Conservation (phyloP, 2,113 vertebrate genomes). For the Apistogramma diplotaenia region DNA sequence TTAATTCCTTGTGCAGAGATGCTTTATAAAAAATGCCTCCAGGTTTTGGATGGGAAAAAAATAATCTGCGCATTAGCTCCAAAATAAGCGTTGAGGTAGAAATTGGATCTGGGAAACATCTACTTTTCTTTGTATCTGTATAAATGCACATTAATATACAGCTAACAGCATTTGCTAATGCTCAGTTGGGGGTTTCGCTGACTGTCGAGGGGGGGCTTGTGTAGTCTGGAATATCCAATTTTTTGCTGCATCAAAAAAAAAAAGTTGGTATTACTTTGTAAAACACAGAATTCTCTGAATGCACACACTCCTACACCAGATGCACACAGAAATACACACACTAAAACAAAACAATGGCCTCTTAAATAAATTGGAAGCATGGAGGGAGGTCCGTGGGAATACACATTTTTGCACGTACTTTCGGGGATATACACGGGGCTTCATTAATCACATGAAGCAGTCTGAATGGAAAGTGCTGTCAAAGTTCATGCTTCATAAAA, state of each 20-base stretch:
- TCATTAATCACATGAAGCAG: conserved; percentile 44
- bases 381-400: neutral
- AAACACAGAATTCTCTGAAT: neutral
- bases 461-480: conserved; percentile 4
- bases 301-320: neutral
- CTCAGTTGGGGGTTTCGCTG: neutral
- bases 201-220: neutral
- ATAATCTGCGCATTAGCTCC: neutral
- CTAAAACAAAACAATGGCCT: neutral
- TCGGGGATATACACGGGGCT: conserved; percentile 11
- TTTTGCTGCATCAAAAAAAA: neutral
- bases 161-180: neutral
- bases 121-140: neutral
- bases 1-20: neutral
- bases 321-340: neutral
- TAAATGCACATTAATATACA: neutral
- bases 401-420: conserved; percentile 14
- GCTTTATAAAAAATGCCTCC: neutral
- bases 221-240: neutral
- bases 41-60: neutral
- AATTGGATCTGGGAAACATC: neutral
- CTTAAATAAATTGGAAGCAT: neutral
- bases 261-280: neutral
- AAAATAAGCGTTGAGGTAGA: neutral
- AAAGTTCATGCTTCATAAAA: conserved; percentile 1